Evolutionary conservation across 2,888 invertebrate species (phyloP), one percentile per base, ranked within the genome.

Genomic region (Acanthoscelides obtectus): DNA sequence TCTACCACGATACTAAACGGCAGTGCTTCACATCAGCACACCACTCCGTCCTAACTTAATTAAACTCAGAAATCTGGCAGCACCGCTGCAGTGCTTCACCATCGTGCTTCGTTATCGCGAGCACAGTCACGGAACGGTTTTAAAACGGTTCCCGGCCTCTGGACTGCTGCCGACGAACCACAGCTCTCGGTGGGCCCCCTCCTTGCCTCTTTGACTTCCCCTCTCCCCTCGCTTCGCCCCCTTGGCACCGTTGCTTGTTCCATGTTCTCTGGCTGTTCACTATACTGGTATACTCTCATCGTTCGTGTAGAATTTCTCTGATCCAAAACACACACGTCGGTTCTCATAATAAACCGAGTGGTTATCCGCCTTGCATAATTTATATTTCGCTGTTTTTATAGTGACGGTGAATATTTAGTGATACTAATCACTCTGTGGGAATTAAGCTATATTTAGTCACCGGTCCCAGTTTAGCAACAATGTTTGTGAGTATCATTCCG

Each of bases 201-300:
- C 71, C 70, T 64, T 66, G 64, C 72, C 71, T 69, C 71, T 66
- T 64, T 22, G 67, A 70, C 66, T 65, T 69, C 22, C 71, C 65
- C 70, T 70, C 17, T 45, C 45, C 45, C 45, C 45, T 45, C 17
- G 17, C 45, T 17, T 6, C 45, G 3, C 45, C 25, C 45, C 45
- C 45, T 17, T 45, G 45, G 45, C 45, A 45, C 45, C 45, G 45
- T 6, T 45, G 45, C 45, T 25, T 45, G 45, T 45, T 45, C 45
- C 45, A 45, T 45, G 45, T 45, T 45, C 45, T 45, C 45, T 45
- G 45, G 45, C 45, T 45, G 45, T 45, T 45, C 45, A 45, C 45
- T 45, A 45, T 45, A 45, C 45, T 45, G 45, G 45, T 45, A 45
- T 45, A 45, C 45, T 45, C 45, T 45, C 45, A 45, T 12, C 45